Evolutionary conservation across 2,888 invertebrate species (phyloP).

Genomic region (Parnassius glacialis): DNA sequence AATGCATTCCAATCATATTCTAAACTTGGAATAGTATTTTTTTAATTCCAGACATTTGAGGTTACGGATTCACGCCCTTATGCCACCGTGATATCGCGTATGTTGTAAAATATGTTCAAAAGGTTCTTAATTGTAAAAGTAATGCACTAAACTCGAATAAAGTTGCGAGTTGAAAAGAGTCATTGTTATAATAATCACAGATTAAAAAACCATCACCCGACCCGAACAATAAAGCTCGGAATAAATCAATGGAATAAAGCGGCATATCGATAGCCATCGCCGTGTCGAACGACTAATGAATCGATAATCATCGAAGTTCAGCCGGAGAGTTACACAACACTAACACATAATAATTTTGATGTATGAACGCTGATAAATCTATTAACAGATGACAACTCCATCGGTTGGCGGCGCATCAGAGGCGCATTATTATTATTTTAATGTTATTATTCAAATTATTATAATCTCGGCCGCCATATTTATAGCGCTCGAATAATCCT

Average conservation of each 20-base stretch:
- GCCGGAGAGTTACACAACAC: slow-evolving; percentile 48
- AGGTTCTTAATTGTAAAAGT: too few relatives aligned
- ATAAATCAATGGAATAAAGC: slow-evolving; percentile 25
- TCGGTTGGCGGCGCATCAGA: slow-evolving; percentile 52
- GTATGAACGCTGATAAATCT: slow-evolving; percentile 67
- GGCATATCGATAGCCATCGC: slow-evolving; percentile 42
- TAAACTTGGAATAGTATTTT: too few relatives aligned
- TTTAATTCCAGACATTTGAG: too few relatives aligned
- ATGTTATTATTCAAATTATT: slow-evolving; percentile 78
- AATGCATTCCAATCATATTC: too few relatives aligned
- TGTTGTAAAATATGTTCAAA: too few relatives aligned
- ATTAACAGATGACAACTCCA: slow-evolving; percentile 67
- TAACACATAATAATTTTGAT: slow-evolving; percentile 55
- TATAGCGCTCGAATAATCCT: slow-evolving; percentile 69
- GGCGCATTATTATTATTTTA: slow-evolving; percentile 69
- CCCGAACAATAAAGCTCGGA: slow-evolving; percentile 10
- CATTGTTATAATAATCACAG: slow-evolving; percentile 2
- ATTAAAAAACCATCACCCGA: slow-evolving; percentile 1
- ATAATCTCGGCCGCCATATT: slow-evolving; percentile 74
- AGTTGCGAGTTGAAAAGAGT: too few relatives aligned
- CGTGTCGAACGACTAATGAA: slow-evolving; percentile 56
- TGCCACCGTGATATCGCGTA: too few relatives aligned
- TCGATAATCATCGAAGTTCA: slow-evolving; percentile 47
- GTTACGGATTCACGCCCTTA: too few relatives aligned
- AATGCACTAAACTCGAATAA: not conserved